Base-by-base conservation (phyloP, 2,113 vertebrate genomes). In the Crotalus horridus region DNA sequence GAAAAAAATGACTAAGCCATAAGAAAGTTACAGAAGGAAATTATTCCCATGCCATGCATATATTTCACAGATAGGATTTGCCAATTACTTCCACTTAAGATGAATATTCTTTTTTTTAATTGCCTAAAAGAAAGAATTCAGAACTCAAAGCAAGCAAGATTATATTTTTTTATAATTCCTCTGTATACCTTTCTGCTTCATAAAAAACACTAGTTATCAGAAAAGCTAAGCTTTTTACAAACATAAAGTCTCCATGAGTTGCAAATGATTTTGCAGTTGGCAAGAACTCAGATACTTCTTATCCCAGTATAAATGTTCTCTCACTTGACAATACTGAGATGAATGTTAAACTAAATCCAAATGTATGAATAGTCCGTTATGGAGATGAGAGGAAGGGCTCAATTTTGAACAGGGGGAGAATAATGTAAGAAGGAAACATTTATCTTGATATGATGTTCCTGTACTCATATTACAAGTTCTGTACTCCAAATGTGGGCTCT, bases 11-110 rank as follows among this genome's bases (percentile, higher is more conserved):
- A 46, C 29, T 86, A 17, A 95, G 92, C 96, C 94, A 95, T 64
- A 92, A 89, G 94, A 88, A 93, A 87, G 93, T 74, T 87, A 94
- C 94, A 94, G 91, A 95, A 29, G 0, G 0, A 95, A 93, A 90
- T 69, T 7, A 54, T 96, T 96, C 92, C 96, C 90, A 89, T 96
- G 95, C 91, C 90, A 69, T 3, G 4, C 90, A 91, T 87, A 95
- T 96, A 95, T 94, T 97, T 97, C 95, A 93, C 51, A 74, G 55
- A 91, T 94, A 88, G 93, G 95, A 89, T 96, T 90, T 93, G 91
- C 1, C 58, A 87, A 91, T 93, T 0, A 1, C 26, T 96, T 94
- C 58, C 20, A 64, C 88, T 89, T 93, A 90, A 89, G 53, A 94
- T 91, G 81, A 90, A 95, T 95, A 97, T 94, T 94, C n/a, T 95